Percentiles rank a stretch among this genome's conserved stretches.
Evolutionary conservation across 2,797 vertebrate genomes (phyloP).

Genomic region (Glossophaga mutica): DNA sequence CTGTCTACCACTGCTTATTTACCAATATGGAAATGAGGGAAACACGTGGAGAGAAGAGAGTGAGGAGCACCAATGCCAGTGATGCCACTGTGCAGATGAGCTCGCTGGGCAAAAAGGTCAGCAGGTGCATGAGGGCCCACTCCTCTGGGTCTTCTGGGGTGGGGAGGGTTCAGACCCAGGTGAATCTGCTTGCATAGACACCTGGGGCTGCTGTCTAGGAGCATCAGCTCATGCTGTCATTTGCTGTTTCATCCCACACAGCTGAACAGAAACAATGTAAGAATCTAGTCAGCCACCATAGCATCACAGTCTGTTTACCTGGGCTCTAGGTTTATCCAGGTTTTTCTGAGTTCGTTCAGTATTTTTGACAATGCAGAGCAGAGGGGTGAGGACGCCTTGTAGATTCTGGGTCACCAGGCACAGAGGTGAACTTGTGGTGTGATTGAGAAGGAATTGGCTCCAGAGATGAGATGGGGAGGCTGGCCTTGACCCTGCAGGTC

Average conservation of each 20-base stretch:
- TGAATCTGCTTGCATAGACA: fast-evolving
- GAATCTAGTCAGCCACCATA: fast-evolving
- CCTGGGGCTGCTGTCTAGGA: background rate
- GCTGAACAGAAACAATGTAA: background rate
- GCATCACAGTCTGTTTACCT: fast-evolving
- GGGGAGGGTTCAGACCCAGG: background rate
- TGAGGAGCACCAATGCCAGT: fast-evolving
- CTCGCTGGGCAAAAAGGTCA: background rate
- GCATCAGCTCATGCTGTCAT: background rate
- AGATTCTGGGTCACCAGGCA: background rate
- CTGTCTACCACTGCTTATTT: background rate
- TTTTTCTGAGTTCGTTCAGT: background rate
- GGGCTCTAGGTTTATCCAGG: background rate
- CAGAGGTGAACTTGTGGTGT: fast-evolving
- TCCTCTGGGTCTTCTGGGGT: too few species aligned
- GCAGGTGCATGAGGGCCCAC: fast-evolving
- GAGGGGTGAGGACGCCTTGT: fast-evolving
- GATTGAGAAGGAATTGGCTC: background rate
- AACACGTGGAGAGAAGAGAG: fast-evolving
- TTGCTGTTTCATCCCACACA: background rate
- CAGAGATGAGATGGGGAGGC: background rate
- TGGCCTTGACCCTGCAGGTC: fast-evolving
- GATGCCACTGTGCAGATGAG: too few species aligned
- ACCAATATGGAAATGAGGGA: background rate
- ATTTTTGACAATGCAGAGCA: background rate